Conservation (phyloP, 2,888 invertebrate species). For the Lamellibrachia satsuma region DNA sequence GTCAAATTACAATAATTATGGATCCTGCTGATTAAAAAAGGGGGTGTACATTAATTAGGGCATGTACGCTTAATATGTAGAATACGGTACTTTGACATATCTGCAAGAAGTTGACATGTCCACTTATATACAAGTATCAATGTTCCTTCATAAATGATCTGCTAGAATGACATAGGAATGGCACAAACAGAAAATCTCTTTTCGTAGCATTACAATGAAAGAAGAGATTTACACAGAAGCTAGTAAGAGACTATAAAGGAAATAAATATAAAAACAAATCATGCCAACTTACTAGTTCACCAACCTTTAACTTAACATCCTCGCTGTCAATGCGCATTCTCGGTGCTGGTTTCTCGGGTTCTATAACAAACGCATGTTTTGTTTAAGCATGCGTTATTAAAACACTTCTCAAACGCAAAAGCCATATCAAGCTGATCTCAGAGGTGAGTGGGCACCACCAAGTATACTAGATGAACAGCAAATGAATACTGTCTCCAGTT, state of each 20-base stretch:
- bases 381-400: neutral
- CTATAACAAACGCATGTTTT: neutral
- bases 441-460: no score
- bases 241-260: neutral
- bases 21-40: no score
- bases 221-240: neutral
- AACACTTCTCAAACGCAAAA: neutral
- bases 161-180: neutral
- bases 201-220: neutral
- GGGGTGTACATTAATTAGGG: no score
- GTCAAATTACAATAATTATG: no score
- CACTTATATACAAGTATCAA: neutral
- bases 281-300: conserved; percentile 26
- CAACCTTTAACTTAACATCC: conserved; percentile 32
- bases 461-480: no score
- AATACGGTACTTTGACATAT: neutral
- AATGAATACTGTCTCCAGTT: no score
- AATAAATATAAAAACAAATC: conserved; percentile 14
- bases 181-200: neutral
- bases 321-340: conserved; percentile 26
- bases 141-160: no score
- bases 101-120: neutral
- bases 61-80: no score
- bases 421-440: no score
- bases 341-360: neutral